These are phyloP conservation scores for Pteria penguin DNA, from an alignment of 2,888 invertebrate genomes.

Conservation along the genomic window DNA sequence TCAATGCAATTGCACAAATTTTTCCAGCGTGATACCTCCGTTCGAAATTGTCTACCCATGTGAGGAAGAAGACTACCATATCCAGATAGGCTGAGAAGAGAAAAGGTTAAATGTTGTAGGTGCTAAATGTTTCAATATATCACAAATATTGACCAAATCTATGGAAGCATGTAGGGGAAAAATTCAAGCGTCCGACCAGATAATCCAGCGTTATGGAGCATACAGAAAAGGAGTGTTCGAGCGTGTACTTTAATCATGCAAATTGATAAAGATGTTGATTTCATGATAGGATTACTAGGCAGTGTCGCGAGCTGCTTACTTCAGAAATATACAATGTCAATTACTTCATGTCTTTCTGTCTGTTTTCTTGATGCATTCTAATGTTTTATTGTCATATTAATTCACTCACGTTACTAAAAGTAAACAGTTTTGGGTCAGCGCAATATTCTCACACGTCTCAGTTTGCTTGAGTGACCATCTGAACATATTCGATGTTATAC, in stretches of 20 bases:
- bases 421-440: neutral
- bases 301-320: neutral
- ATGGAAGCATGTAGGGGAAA: neutral
- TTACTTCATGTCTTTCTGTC: neutral
- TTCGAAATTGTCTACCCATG: neutral
- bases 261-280: constrained; percentile 16
- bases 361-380: neutral
- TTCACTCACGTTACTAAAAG: neutral
- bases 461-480: neutral
- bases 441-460: neutral
- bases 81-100: neutral
- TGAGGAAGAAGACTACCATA: neutral
- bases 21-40: neutral
- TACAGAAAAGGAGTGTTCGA: neutral
- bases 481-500: no score
- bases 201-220: neutral
- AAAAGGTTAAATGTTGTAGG: neutral
- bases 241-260: constrained; percentile 11
- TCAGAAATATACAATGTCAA: constrained; percentile 6
- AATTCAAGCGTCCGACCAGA: neutral
- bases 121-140: constrained; percentile 10
- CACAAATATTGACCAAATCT: constrained; percentile 11
- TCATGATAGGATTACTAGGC: neutral
- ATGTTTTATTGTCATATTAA: constrained; percentile 2
- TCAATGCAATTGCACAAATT: constrained; percentile 5